Conservation (phyloP, 2,888 invertebrate genomes). For the Lacanobia wlatinum region DNA sequence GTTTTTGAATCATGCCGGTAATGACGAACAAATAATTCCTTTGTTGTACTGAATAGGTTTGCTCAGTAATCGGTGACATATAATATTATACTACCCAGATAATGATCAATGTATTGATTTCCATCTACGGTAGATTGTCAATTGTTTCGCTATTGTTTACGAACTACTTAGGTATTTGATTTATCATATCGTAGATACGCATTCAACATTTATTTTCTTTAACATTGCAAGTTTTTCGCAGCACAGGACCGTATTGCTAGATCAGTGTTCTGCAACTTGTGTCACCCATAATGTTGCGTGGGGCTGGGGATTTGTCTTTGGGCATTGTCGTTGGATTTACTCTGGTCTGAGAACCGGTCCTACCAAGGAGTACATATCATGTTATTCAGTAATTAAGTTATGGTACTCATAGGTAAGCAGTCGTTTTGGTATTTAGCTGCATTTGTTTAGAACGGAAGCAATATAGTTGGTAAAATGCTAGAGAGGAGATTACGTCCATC, state of each 20-base stretch:
- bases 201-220: neutral
- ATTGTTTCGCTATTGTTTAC: slow-evolving; percentile 25
- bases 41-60: neutral
- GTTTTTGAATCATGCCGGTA: neutral
- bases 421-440: neutral
- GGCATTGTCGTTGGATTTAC: neutral
- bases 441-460: neutral
- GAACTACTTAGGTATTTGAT: slow-evolving; percentile 2
- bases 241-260: neutral
- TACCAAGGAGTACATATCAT: neutral
- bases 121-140: slow-evolving; percentile 21
- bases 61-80: slow-evolving; percentile 35
- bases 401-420: neutral
- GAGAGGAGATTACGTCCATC: no score
- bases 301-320: no score
- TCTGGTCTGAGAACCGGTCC: neutral
- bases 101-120: slow-evolving; percentile 28
- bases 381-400: neutral
- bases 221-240: neutral
- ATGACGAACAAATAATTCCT: neutral
- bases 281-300: no score
- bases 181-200: neutral
- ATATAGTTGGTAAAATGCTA: no score
- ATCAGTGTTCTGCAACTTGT: neutral
- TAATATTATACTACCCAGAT: slow-evolving; percentile 8